phyloP scores from a whole-genome alignment of 2,888 invertebrate genomes.

The Plebejus argus region DNA sequence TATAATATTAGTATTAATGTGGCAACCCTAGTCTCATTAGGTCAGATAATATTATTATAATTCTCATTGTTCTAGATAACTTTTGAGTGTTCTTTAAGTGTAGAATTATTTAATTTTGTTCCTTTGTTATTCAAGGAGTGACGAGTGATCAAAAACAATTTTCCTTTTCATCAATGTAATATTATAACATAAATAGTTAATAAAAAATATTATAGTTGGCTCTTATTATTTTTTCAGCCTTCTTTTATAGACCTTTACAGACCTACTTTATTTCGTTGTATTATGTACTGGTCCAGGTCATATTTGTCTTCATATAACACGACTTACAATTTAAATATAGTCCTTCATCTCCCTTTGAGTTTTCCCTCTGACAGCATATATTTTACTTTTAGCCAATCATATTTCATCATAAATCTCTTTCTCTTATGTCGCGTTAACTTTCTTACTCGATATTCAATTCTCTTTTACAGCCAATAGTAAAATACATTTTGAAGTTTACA shows the following conservation, averaged over 20 bases:
- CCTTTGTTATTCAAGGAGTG: background rate
- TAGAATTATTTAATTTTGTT: background rate
- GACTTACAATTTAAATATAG: too few relatives aligned
- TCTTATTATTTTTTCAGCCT: too few relatives aligned
- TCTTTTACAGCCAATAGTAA: background rate
- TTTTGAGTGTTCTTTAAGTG: background rate
- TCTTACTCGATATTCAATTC: background rate
- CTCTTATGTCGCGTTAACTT: background rate
- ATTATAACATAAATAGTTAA: too few relatives aligned
- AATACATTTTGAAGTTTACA: conserved; percentile 11
- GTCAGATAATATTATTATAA: conserved; percentile 1
- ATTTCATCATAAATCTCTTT: background rate
- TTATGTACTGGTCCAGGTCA: too few relatives aligned
- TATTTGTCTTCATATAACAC: too few relatives aligned
- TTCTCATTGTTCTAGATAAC: background rate
- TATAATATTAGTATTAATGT: background rate
- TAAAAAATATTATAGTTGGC: too few relatives aligned
- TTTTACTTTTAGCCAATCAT: background rate
- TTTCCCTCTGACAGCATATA: too few relatives aligned
- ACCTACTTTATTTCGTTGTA: too few relatives aligned
- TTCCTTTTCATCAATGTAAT: background rate
- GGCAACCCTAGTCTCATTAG: background rate
- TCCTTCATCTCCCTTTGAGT: too few relatives aligned
- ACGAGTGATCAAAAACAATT: background rate
- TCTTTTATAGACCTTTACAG: too few relatives aligned